Conservation (phyloP, 2,888 invertebrate genomes). For the Amblyjoppa fuscipennis region DNA sequence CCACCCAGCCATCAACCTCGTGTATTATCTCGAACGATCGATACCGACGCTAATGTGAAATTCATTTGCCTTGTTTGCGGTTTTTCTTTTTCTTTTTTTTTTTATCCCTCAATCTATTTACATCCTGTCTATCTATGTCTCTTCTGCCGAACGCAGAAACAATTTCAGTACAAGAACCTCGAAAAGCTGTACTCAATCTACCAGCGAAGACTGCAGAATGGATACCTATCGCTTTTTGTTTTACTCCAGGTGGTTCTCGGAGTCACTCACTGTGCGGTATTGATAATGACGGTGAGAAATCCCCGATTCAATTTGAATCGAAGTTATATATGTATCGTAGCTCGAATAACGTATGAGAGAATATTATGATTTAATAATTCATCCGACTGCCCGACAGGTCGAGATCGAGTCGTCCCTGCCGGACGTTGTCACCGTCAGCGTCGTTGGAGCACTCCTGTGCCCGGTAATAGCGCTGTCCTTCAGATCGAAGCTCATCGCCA, state of each 20-base stretch:
- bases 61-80: slow-evolving; percentile 43
- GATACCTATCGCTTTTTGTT: slow-evolving; percentile 92
- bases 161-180: slow-evolving; percentile 91
- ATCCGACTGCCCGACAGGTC: slow-evolving; percentile 73
- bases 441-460: slow-evolving; percentile 83
- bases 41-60: slow-evolving; percentile 26
- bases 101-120: background rate
- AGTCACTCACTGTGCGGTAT: slow-evolving; percentile 87
- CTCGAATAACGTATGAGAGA: background rate
- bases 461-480: slow-evolving; percentile 85
- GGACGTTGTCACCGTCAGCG: slow-evolving; percentile 85
- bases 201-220: slow-evolving; percentile 91
- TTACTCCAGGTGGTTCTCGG: slow-evolving; percentile 90
- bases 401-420: slow-evolving; percentile 80
- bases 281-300: slow-evolving; percentile 86
- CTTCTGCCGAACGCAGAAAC: slow-evolving; percentile 87
- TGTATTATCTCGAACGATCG: slow-evolving; percentile 59
- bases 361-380: background rate
- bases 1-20: background rate
- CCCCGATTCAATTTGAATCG: slow-evolving; percentile 23
- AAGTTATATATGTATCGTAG: background rate
- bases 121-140: slow-evolving; percentile 29
- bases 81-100: background rate
- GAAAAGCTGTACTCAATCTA: slow-evolving; percentile 92
- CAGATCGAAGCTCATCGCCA: slow-evolving; percentile 84